A percentile compares a stretch with the other conserved stretches of the same genome.
Conservation (phyloP, 2,797 vertebrate species). For the Natrix natrix region DNA sequence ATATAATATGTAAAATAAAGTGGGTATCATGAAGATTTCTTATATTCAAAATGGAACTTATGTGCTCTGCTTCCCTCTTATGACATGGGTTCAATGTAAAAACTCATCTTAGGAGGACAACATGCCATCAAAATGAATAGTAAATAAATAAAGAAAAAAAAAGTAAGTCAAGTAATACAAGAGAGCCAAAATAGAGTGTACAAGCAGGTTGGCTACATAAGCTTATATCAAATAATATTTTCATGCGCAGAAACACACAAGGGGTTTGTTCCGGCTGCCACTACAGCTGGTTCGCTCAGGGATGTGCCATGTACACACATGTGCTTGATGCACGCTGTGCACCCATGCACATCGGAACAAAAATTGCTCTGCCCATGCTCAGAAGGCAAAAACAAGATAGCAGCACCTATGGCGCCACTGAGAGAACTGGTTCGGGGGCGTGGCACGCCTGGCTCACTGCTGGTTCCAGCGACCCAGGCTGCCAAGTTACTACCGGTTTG, state of each 20-base stretch:
- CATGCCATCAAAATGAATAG: background rate
- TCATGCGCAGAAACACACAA: background rate
- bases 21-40: background rate
- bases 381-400: too few relatives aligned
- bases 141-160: background rate
- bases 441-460: too few relatives aligned
- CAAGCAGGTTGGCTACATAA: background rate
- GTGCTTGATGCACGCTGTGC: too few relatives aligned
- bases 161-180: background rate
- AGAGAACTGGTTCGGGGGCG: too few relatives aligned
- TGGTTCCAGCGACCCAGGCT: too few relatives aligned
- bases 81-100: background rate
- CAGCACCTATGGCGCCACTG: too few relatives aligned
- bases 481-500: too few relatives aligned
- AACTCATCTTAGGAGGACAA: background rate
- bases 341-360: too few relatives aligned
- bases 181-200: background rate
- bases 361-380: too few relatives aligned
- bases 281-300: too few relatives aligned
- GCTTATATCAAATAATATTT: background rate
- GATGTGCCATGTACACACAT: too few relatives aligned
- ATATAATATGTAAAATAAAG: background rate
- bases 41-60: background rate
- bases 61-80: background rate
- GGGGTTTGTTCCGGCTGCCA: too few relatives aligned